phyloP scores from a whole-genome alignment of 2,888 invertebrate species.

The Limnephilus rhombicus region DNA sequence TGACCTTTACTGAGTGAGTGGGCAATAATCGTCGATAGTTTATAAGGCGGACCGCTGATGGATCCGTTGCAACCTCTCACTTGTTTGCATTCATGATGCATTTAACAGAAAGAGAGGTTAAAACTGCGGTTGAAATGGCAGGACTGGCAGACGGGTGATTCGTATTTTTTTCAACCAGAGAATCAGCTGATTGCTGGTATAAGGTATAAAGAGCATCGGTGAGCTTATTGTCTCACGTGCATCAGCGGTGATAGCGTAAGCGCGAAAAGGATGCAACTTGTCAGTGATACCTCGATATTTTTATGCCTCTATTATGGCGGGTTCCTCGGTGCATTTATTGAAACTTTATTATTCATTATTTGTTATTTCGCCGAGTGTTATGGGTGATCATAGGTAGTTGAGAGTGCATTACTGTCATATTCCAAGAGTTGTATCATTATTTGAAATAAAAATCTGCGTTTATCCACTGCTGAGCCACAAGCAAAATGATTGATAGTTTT shows the following conservation, averaged over 20 bases:
- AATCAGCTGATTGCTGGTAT: slow-evolving; percentile 56
- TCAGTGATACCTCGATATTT: slow-evolving; percentile 59
- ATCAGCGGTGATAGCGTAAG: neutral
- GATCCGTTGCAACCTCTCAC: neutral
- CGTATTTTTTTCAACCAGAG: slow-evolving; percentile 51
- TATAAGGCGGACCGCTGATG: slow-evolving; percentile 43
- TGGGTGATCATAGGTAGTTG: slow-evolving; percentile 52
- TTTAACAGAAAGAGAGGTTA: neutral
- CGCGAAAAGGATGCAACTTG: slow-evolving; percentile 36
- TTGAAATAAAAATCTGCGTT: neutral
- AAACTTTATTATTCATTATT: slow-evolving; percentile 66
- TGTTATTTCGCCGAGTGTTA: slow-evolving; percentile 62
- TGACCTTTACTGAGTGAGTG: slow-evolving; percentile 59
- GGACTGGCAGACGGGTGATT: slow-evolving; percentile 21
- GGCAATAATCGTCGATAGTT: slow-evolving; percentile 64
- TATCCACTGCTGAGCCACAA: neutral
- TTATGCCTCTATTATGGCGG: slow-evolving; percentile 65
- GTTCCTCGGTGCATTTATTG: slow-evolving; percentile 64
- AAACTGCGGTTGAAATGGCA: neutral
- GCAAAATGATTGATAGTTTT: neutral
- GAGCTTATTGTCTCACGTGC: slow-evolving; percentile 42
- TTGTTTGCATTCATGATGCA: neutral
- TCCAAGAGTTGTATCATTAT: slow-evolving; percentile 19
- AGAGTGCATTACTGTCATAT: slow-evolving; percentile 20
- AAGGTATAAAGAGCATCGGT: slow-evolving; percentile 23